phyloP scores from a whole-genome alignment of 2,888 invertebrate genomes.

The Pseudococcus viburni region DNA sequence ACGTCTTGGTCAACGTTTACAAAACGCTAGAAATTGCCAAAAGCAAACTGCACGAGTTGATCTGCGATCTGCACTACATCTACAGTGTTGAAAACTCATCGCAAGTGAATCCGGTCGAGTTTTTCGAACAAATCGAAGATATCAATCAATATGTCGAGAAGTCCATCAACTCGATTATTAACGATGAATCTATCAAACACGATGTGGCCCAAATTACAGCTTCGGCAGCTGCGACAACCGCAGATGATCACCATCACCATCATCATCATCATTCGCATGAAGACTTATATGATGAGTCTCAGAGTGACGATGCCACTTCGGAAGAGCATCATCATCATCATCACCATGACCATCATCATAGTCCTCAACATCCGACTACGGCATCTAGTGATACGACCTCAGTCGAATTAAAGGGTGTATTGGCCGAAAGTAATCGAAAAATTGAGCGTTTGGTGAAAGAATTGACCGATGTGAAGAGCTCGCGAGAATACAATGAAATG shows the following conservation, averaged over 20 bases:
- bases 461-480: slow-evolving; percentile 56
- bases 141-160: slow-evolving; percentile 50
- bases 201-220: not conserved
- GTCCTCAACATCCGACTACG: not conserved
- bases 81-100: not conserved
- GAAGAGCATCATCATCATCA: slow-evolving; percentile 38
- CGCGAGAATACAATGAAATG: slow-evolving; percentile 58
- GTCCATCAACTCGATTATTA: not conserved
- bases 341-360: slow-evolving; percentile 32
- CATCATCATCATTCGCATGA: slow-evolving; percentile 41
- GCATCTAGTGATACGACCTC: not conserved
- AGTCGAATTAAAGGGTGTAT: slow-evolving; percentile 45
- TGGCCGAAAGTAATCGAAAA: slow-evolving; percentile 59
- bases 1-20: slow-evolving; percentile 3
- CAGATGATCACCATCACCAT: slow-evolving; percentile 7
- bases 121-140: slow-evolving; percentile 61
- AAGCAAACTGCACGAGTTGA: slow-evolving; percentile 47
- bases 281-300: slow-evolving; percentile 11
- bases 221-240: not conserved
- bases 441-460: slow-evolving; percentile 59
- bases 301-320: not conserved
- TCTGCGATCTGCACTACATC: slow-evolving; percentile 57
- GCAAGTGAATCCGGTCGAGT: slow-evolving; percentile 50
- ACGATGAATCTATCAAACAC: slow-evolving; percentile 2
- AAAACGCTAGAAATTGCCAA: slow-evolving; percentile 4